Evolutionary conservation across 2,797 vertebrate species (phyloP).

Genomic region (Poliocrania exsul): DNA sequence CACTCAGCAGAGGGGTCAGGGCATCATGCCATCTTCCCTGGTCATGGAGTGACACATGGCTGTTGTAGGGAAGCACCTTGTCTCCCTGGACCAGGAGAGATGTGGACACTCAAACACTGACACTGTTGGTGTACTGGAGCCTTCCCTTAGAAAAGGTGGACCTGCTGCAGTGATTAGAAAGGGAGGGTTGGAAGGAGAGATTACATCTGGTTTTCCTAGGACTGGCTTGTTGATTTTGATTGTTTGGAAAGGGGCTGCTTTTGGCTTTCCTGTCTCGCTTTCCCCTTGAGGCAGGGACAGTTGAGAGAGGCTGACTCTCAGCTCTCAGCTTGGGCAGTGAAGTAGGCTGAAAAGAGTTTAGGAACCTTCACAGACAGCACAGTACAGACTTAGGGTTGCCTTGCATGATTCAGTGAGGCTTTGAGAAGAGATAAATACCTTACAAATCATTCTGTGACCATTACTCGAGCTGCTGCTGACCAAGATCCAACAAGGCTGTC

Average conservation of each 20-base stretch:
- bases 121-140: neutral
- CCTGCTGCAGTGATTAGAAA: neutral
- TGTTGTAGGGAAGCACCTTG: neutral
- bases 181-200: neutral
- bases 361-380: neutral
- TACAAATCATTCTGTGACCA: neutral
- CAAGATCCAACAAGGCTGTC: neutral
- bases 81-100: neutral
- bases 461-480: neutral
- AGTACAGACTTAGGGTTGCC: neutral
- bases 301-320: neutral
- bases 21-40: neutral
- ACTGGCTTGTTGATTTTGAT: neutral
- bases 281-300: neutral
- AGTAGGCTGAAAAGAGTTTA: neutral
- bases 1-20: neutral
- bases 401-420: neutral
- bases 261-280: neutral
- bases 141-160: neutral
- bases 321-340: neutral
- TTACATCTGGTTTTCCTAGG: neutral
- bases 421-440: neutral
- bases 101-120: neutral
- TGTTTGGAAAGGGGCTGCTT: neutral
- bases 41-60: fast-evolving